Percentiles rank a stretch among this genome's conserved stretches.
Conservation (phyloP, 2,797 vertebrate species). For the Discoglossus pictus region DNA sequence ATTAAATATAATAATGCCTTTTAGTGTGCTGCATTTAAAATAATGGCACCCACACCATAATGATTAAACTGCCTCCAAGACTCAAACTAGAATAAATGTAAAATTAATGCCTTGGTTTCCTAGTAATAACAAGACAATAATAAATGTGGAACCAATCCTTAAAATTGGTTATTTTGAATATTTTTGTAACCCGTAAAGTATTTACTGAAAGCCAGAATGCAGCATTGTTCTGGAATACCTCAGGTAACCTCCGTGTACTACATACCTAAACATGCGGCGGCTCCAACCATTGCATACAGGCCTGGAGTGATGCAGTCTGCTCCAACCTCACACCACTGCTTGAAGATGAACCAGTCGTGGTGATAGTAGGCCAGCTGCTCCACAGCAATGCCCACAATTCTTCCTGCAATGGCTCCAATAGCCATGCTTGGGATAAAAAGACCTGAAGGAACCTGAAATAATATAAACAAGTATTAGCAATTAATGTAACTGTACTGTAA, state of each 20-base stretch:
- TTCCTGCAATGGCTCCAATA: constrained; percentile 94
- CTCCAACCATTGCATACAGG: constrained; percentile 98
- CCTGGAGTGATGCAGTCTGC: constrained; percentile 97
- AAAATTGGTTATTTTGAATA: too few species aligned
- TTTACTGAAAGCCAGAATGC: too few species aligned
- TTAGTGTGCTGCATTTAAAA: too few species aligned
- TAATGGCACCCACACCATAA: too few species aligned
- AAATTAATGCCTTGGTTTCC: too few species aligned
- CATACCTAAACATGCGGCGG: constrained; percentile 94
- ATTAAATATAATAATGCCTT: too few species aligned
- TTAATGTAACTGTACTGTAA: background rate
- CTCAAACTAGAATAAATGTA: too few species aligned
- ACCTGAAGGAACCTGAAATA: constrained; percentile 87
- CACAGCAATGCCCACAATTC: constrained; percentile 96
- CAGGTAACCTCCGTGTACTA: constrained; percentile 1
- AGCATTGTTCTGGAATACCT: too few species aligned
- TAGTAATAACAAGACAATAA: too few species aligned
- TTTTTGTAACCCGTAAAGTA: too few species aligned
- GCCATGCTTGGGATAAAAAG: constrained; percentile 99
- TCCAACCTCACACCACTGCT: constrained; percentile 98
- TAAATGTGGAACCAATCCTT: too few species aligned
- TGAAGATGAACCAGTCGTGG: constrained; percentile 98
- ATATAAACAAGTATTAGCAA: constrained; percentile 9
- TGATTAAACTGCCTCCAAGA: too few species aligned
- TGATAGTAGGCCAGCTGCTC: constrained; percentile 97